phyloP scores from a whole-genome alignment of 2,797 vertebrate species.

The Spinibarbus caldwelli region DNA sequence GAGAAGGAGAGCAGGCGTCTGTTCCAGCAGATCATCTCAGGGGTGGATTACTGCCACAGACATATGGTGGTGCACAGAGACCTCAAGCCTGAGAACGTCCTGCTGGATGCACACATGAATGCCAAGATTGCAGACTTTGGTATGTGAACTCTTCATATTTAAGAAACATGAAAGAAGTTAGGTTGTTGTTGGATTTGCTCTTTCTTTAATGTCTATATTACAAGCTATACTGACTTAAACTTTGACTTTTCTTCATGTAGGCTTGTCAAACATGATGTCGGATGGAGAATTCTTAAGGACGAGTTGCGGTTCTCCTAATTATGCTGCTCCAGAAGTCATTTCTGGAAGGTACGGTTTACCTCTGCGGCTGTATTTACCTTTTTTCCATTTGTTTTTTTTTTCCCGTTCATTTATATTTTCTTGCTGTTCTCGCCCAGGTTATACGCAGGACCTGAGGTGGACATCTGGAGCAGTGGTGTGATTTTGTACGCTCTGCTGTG shows the following conservation, averaged over 20 bases:
- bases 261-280: slow-evolving; percentile 99
- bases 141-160: slow-evolving; percentile 65
- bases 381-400: neutral
- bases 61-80: slow-evolving; percentile 99
- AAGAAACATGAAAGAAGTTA: neutral
- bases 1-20: slow-evolving; percentile 96
- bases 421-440: slow-evolving; percentile 75
- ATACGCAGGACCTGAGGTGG: slow-evolving; percentile 97
- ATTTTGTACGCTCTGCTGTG: slow-evolving; percentile 98
- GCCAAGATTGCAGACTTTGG: slow-evolving; percentile 99
- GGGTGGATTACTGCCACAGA: slow-evolving; percentile 97
- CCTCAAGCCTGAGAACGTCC: slow-evolving; percentile 97
- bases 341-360: slow-evolving; percentile 91
- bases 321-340: slow-evolving; percentile 98
- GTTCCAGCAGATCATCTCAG: slow-evolving; percentile 99
- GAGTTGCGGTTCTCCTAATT: slow-evolving; percentile 98
- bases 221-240: neutral
- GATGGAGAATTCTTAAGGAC: slow-evolving; percentile 98
- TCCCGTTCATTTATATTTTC: neutral
- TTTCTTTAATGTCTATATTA: neutral
- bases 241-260: slow-evolving; percentile 67
- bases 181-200: neutral
- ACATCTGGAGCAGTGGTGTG: slow-evolving; percentile 99
- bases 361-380: too few species aligned
- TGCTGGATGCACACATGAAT: slow-evolving; percentile 98